Evolutionary conservation across 2,113 vertebrate species (phyloP).

Genomic region (Charina bottae): DNA sequence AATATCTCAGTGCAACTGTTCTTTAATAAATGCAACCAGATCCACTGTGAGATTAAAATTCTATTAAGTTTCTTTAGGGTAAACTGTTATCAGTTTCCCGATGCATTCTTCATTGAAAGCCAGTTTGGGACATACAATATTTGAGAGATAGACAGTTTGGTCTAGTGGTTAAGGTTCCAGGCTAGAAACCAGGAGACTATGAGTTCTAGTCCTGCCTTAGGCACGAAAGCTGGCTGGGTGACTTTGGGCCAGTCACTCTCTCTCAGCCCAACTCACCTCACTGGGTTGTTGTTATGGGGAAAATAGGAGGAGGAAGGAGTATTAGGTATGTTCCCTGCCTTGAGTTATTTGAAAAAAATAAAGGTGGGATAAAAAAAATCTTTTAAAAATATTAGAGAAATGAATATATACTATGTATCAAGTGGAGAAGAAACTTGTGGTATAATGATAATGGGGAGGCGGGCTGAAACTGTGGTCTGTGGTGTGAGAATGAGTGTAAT

Average conservation of each 20-base stretch:
- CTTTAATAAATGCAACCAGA: neutral
- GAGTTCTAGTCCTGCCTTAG: too few relatives aligned
- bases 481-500: neutral
- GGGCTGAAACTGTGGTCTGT: neutral
- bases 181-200: too few relatives aligned
- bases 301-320: too few relatives aligned
- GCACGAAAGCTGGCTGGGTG: too few relatives aligned
- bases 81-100: neutral
- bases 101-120: neutral
- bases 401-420: neutral
- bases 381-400: neutral
- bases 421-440: neutral
- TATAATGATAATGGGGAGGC: neutral
- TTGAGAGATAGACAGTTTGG: too few relatives aligned
- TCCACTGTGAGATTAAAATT: neutral
- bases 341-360: too few relatives aligned
- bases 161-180: too few relatives aligned
- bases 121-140: neutral
- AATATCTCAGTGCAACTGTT: neutral
- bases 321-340: too few relatives aligned
- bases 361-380: too few relatives aligned
- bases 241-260: too few relatives aligned
- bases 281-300: too few relatives aligned
- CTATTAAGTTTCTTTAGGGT: neutral
- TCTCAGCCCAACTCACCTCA: too few relatives aligned